Base-by-base conservation (phyloP, 2,888 invertebrate species). In the Dascillus cervinus region DNA sequence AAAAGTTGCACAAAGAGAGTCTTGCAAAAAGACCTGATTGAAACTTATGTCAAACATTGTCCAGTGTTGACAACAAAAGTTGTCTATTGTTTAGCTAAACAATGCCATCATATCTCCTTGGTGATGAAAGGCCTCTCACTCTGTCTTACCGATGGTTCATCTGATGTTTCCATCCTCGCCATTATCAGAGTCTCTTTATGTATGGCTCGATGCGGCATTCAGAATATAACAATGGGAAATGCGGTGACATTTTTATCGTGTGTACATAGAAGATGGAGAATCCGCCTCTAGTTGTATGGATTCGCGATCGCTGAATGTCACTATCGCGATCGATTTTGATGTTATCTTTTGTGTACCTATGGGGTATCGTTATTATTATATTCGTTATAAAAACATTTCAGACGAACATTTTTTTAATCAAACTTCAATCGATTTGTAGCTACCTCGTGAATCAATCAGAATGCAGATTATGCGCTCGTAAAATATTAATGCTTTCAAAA, bases 101-200 rank as follows among this genome's bases (percentile, higher is more conserved):
- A 60, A 60, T 58, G 49, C 58, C 59, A 57, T 59, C 59, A 58
- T 59, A 59, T 59, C 58, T 59, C 55, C 57, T 57, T 58, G 58
- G 55, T 55, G 58, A 58, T 59, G 59, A 59, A 59, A 49, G 43
- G 49, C 35, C 31, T 34, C 28, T 31, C 42, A 44, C 44, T 46
- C 49, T 47, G 33, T 44, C 40, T 17, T 34, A 43, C 41, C 24
- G 25, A 28, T 33, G 37, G 29, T 35, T 34, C 44, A 30, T 39
- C 32, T 39, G 32, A n/a, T 43, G 34, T 43, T 44, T 43, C 48
- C 39, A 36, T 50, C 49, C 52, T 51, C 47, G 44, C 56, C 56
- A 56, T 56, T 55, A 56, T 55, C 55, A 45, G 48, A 49, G 53
- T 52, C 55, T 54, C 56, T 55, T 56, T 56, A 56, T 56, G 55